Evolutionary conservation across 1,140 invertebrate genomes (phyloP), one percentile per base, ranked within the genome.

Genomic region (Hormaphis cornu): DNA sequence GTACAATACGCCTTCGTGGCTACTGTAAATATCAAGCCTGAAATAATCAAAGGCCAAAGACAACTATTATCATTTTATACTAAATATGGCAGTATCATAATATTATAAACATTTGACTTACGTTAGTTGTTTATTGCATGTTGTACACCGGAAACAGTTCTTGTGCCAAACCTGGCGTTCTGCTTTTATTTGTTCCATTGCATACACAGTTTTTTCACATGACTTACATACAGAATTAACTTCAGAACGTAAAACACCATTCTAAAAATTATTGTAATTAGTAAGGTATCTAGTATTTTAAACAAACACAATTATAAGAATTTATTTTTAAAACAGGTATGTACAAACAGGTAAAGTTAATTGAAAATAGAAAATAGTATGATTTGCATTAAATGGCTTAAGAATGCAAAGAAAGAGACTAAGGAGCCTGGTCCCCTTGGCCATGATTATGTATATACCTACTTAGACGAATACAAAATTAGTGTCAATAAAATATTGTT

Each of bases 131-230:
- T 93, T 95, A 74, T 86, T 87, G 77, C 93, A 96, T 77, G 93
- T 88, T 50, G 85, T 83, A 76, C 93, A 96, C 73, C 90, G 82
- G 82, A 95, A 93, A 80, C 93, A 96, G 76, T 89, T 88, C 78
- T 92, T 94, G 78, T 96, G 93, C 86, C 90, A 96, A 54, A 89
- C 82, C 28, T 84, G 79, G 74, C 86, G 87, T 77, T 93, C 92
- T 2, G 90, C 90, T 78, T 93, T 93, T 70, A 93, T 86, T 75
- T 91, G 86, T 78, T 96, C 93, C 91, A 95, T 95, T 80, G 91
- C 91, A 79, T 94, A 96, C 10, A 95, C 93, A 66, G 87, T 85
- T 75, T 92, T 90, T n/a, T 83, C 81, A 78, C 93, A 96, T 70
- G 86, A 84, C 74, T 86, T 86, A 76, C 91, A 95, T 69, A 83